phyloP scores from a whole-genome alignment of 2,113 vertebrate species.

The Poeciliopsis prolifica region DNA sequence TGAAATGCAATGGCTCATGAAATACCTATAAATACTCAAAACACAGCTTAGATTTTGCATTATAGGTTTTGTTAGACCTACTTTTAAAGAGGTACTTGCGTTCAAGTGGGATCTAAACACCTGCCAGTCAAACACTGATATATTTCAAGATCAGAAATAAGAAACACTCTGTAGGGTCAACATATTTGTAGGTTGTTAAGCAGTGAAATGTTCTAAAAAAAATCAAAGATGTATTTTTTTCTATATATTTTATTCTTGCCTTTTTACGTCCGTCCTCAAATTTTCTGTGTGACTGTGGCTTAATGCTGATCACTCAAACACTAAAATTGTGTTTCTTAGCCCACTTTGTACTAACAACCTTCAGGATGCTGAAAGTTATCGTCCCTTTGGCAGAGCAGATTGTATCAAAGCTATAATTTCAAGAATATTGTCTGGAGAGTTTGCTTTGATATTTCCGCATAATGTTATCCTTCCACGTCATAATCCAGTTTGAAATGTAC shows the following conservation, averaged over 20 bases:
- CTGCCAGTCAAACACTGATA: constrained; percentile 36
- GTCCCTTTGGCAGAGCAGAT: not conserved
- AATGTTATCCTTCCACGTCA: no score
- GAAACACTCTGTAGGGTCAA: not conserved
- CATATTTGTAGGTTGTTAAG: not conserved
- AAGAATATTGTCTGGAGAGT: not conserved
- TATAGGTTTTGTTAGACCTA: constrained; percentile 52
- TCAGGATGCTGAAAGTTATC: not conserved
- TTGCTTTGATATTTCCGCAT: no score
- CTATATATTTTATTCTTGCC: not conserved
- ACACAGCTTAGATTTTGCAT: constrained; percentile 38
- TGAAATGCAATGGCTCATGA: constrained; percentile 63
- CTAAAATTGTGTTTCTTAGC: not conserved
- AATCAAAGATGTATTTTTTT: not conserved
- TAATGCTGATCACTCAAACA: not conserved
- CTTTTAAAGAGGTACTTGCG: constrained; percentile 51
- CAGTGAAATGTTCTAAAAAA: not conserved
- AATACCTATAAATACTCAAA: constrained; percentile 66
- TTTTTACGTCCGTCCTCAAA: not conserved
- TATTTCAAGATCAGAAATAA: not conserved
- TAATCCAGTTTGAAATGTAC: no score
- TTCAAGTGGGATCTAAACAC: constrained; percentile 27
- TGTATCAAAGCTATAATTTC: not conserved
- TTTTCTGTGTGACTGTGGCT: not conserved
- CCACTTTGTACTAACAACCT: not conserved